Conservation (phyloP, 1,140 invertebrate genomes). For the Nomia melanderi region DNA sequence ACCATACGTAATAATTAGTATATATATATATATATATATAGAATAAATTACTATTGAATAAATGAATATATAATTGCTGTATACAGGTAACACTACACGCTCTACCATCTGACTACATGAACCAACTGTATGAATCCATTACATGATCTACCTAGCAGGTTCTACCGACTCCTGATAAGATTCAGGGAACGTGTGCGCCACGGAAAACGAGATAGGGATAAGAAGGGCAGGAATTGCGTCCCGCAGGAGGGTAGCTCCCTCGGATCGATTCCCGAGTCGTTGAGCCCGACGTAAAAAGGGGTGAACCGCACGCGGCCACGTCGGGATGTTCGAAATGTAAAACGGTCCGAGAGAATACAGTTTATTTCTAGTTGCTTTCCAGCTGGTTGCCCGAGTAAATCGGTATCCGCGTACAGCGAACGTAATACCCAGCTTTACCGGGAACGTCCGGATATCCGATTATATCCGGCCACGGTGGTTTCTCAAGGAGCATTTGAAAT, state of each 20-base stretch:
- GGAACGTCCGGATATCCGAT: slow-evolving; percentile 70
- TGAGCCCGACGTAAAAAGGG: slow-evolving; percentile 3
- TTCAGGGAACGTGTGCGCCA: too few species aligned
- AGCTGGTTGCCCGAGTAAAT: slow-evolving; percentile 59
- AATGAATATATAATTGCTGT: too few species aligned
- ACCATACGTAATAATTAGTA: too few species aligned
- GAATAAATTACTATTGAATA: too few species aligned
- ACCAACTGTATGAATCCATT: too few species aligned
- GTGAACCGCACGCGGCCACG: not conserved
- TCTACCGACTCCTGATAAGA: too few species aligned
- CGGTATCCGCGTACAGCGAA: slow-evolving; percentile 46
- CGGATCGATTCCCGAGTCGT: slow-evolving; percentile 2
- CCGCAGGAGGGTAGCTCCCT: not conserved
- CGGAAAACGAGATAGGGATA: too few species aligned
- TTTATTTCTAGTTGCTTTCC: slow-evolving; percentile 55
- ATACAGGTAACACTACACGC: too few species aligned
- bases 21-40: too few species aligned
- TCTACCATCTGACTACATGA: too few species aligned
- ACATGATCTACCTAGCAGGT: too few species aligned
- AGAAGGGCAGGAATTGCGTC: not conserved
- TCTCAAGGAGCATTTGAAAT: slow-evolving; percentile 72
- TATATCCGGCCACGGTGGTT: slow-evolving; percentile 71
- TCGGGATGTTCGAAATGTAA: slow-evolving; percentile 5
- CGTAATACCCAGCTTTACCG: slow-evolving; percentile 60
- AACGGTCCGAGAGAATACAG: slow-evolving; percentile 19